phyloP scores from a whole-genome alignment of 37 sponge, comb jelly and placozoan genomes.

The Agelas oroides region DNA sequence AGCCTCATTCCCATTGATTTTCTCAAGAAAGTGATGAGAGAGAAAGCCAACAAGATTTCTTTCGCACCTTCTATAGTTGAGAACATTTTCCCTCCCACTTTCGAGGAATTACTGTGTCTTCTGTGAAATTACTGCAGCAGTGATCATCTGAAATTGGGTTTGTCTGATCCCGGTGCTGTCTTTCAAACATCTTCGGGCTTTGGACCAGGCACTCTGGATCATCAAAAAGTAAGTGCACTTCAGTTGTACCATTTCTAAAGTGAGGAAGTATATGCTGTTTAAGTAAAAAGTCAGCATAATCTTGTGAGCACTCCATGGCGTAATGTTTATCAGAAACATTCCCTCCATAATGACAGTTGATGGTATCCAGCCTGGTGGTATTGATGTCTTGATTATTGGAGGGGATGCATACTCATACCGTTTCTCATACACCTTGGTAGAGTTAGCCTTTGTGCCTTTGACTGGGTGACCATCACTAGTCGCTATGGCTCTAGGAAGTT shows the following conservation, averaged over 20 bases:
- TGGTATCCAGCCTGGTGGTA: neutral
- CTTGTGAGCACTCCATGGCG: constrained; percentile 18
- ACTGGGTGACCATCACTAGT: constrained; percentile 22
- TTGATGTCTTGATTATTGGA: neutral
- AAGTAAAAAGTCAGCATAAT: constrained; percentile 33
- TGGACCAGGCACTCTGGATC: constrained; percentile 27
- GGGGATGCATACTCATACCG: neutral
- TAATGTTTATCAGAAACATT: constrained; percentile 36
- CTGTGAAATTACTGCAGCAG: neutral
- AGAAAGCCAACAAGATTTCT: too few relatives aligned
- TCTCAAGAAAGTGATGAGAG: too few relatives aligned
- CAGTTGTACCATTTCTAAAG: constrained; percentile 20
- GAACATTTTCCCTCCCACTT: too few relatives aligned
- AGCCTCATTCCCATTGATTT: too few relatives aligned
- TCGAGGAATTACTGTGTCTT: neutral
- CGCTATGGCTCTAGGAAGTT: constrained; percentile 39
- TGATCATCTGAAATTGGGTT: constrained; percentile 1
- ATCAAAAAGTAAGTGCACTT: constrained; percentile 61
- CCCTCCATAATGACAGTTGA: constrained; percentile 22
- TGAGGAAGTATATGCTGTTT: constrained; percentile 2
- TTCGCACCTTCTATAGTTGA: too few relatives aligned
- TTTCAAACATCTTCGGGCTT: constrained; percentile 44
- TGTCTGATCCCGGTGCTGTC: neutral
- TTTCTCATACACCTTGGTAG: constrained; percentile 32
- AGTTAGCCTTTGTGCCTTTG: constrained; percentile 41